Conservation (phyloP, 2,113 vertebrate genomes). For the Chaetura pelagica region DNA sequence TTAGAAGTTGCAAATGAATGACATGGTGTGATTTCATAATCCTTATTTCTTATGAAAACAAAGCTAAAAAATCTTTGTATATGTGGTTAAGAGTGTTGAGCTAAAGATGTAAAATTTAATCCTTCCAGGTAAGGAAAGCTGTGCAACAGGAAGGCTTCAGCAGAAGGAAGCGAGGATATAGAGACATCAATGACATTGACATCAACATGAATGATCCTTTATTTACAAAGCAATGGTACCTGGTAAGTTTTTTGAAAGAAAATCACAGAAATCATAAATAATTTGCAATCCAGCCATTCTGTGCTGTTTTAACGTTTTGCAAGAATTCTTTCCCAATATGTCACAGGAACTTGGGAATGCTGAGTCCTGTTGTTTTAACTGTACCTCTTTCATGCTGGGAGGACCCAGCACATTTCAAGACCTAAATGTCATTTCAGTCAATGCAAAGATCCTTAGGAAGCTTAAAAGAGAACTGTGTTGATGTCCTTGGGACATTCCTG, state of each 20-base stretch:
- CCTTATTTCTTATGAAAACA: not conserved
- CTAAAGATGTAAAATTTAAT: slow-evolving; percentile 32
- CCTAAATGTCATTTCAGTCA: not conserved
- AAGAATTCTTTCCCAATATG: not conserved
- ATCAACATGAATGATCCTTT: slow-evolving; percentile 96
- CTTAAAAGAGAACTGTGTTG: not conserved
- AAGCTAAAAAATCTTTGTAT: not conserved
- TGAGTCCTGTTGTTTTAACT: not conserved
- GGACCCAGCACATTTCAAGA: not conserved
- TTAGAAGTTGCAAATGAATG: not conserved
- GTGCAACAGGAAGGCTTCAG: slow-evolving; percentile 91
- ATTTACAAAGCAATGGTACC: slow-evolving; percentile 98
- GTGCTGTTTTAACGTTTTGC: not conserved
- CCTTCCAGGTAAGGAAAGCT: slow-evolving; percentile 88
- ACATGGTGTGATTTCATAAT: not conserved
- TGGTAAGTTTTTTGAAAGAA: slow-evolving; percentile 80
- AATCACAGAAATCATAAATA: not conserved
- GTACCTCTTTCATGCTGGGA: not conserved
- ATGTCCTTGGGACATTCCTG: not conserved
- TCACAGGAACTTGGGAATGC: not conserved
- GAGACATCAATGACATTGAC: slow-evolving; percentile 91
- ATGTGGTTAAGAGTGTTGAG: not conserved
- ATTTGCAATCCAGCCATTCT: not conserved
- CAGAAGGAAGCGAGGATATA: slow-evolving; percentile 93
- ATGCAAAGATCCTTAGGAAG: not conserved